Evolutionary conservation across 1,140 invertebrate species (phyloP), one percentile per base, ranked within the genome.

Genomic region (Aphelenchoides fujianensis): DNA sequence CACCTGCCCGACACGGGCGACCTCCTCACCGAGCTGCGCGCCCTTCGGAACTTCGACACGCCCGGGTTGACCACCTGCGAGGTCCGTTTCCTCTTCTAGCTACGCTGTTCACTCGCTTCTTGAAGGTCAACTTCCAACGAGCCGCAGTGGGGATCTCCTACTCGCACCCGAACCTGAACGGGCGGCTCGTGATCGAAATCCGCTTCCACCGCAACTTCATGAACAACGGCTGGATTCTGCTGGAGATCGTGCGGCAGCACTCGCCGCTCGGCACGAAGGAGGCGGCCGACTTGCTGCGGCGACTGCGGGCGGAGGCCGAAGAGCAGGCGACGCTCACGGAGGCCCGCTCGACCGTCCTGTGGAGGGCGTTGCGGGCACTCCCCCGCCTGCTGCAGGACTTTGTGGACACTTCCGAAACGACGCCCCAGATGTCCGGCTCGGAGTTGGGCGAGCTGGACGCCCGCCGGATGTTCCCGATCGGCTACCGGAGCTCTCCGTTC

Each of bases 41-140:
- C 64, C 7, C 55, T 79, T 9, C 28, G 76, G n/a, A 79, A 79
- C 32, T 37, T 69, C 52, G 63, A 54, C 9, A 62, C 63, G 3
- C 67, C 64, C 3, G 75, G 75, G 3, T 32, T 77, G 1, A 67
- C 74, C 9, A 79, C 72, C 2, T 78, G 64, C 28, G 75, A 77
- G 37, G 77, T 78, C 9, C 48, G 31, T 27, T 69, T 23, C 35
- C 31, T 54, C 3, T 1, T 35, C n/a, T 1, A 66, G 31, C 53
- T 36, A 2, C 2, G 16, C 1, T 1, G 34, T 70, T 69, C 12
- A n/a, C n/a, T 30, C 71, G 23, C 71, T 70, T 1, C n/a, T 30
- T 76, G 12, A 55, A 74, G 72, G 63, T 74, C 28, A 77, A 77
- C 34, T 79, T 77, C 48, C 61, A 61, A 62, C 63, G 75, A n/a